These are phyloP conservation scores for Callithrix jacchus DNA, from an alignment of 2,113 vertebrate genomes.

Conservation along the genomic window DNA sequence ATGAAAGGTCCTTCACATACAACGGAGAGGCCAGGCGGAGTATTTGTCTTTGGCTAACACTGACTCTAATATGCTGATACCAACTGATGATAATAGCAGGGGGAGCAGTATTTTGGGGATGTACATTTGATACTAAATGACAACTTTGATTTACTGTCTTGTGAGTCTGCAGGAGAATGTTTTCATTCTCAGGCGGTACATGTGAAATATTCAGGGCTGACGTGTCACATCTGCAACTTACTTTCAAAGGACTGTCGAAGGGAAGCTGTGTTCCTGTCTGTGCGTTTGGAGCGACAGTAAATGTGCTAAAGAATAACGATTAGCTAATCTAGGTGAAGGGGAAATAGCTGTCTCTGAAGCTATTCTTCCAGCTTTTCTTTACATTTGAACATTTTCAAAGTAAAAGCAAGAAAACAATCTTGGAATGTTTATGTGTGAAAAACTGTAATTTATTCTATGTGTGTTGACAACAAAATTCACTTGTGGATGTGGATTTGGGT, in stretches of 20 bases:
- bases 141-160: background rate
- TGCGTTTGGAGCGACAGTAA: background rate
- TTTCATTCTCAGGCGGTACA: background rate
- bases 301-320: background rate
- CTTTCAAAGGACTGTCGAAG: background rate
- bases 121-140: background rate
- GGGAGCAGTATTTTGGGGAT: background rate
- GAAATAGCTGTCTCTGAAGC: background rate
- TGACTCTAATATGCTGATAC: background rate
- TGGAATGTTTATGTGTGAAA: background rate
- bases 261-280: background rate
- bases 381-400: background rate
- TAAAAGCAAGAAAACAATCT: background rate
- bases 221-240: background rate
- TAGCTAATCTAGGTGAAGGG: background rate
- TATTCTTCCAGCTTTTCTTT: background rate
- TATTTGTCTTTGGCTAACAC: background rate
- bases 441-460: background rate
- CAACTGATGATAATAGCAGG: background rate
- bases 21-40: background rate
- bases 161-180: background rate
- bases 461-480: background rate
- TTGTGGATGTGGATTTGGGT: no score
- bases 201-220: background rate
- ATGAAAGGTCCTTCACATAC: background rate